phyloP scores from a whole-genome alignment of 2,888 invertebrate species.

The Pardosa pseudoannulata region DNA sequence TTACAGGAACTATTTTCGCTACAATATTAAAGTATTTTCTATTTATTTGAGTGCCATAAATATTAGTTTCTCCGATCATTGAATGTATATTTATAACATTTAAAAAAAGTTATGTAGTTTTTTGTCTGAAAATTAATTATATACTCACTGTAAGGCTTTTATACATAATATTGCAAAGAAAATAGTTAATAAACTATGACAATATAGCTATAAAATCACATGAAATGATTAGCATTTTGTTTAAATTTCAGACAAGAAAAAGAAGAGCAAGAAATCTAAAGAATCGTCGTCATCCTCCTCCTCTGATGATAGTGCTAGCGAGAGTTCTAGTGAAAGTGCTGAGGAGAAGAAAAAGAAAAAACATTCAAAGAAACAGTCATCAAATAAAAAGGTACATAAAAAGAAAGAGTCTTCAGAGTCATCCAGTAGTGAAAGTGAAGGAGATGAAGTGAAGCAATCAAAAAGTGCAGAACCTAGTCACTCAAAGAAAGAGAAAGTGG shows the following conservation, averaged over 20 bases:
- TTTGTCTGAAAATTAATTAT: too few relatives aligned
- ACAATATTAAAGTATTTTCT: too few relatives aligned
- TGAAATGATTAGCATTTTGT: background rate
- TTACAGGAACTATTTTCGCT: too few relatives aligned
- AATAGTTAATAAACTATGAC: too few relatives aligned
- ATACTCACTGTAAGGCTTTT: too few relatives aligned
- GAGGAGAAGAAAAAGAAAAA: slow-evolving; percentile 1
- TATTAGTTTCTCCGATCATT: too few relatives aligned
- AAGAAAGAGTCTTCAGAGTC: background rate
- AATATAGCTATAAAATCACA: too few relatives aligned
- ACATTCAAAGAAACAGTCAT: background rate
- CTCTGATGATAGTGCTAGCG: slow-evolving; percentile 29
- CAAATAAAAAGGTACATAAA: background rate
- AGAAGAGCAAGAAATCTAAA: slow-evolving; percentile 25
- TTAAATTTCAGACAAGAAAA: slow-evolving; percentile 24
- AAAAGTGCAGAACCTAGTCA: background rate
- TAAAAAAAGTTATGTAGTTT: too few relatives aligned
- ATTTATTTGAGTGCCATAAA: too few relatives aligned
- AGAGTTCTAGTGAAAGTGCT: slow-evolving; percentile 31
- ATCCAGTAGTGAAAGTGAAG: background rate
- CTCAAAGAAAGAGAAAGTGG: background rate
- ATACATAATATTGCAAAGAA: too few relatives aligned
- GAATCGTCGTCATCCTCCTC: slow-evolving; percentile 28
- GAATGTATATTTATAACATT: too few relatives aligned
- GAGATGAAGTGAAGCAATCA: background rate